Conservation (phyloP, 2,113 vertebrate genomes). For the Natator depressus region DNA sequence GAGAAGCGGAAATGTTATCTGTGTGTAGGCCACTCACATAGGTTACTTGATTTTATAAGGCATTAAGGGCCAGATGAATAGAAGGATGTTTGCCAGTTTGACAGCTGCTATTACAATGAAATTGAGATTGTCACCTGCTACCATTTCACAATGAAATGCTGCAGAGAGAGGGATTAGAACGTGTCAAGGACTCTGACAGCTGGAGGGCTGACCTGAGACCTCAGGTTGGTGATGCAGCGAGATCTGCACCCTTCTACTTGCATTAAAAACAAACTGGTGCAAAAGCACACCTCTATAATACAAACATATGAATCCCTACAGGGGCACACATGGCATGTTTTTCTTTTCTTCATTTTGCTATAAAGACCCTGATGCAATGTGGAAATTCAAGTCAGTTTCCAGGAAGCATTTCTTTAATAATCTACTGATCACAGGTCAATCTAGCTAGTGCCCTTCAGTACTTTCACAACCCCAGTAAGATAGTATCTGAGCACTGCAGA, state of each 20-base stretch:
- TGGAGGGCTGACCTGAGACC: not conserved
- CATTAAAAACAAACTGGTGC: not conserved
- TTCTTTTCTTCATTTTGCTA: fast-evolving
- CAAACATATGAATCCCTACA: not conserved
- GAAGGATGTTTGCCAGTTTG: not conserved
- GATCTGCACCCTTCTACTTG: not conserved
- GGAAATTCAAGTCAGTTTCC: not conserved
- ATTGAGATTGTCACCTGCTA: not conserved
- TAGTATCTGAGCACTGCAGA: not conserved
- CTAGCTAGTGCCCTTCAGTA: not conserved
- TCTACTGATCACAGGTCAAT: not conserved
- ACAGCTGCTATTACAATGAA: not conserved
- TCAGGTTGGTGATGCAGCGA: not conserved
- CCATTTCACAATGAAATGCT: not conserved
- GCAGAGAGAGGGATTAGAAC: not conserved
- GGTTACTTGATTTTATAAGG: no score
- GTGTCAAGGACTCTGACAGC: not conserved
- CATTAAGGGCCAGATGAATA: no score
- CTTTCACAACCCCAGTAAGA: no score
- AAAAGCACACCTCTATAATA: not conserved
- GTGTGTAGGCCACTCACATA: no score
- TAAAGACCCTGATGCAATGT: not conserved
- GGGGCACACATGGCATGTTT: not conserved
- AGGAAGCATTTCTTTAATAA: not conserved
- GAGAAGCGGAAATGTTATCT: no score